These are phyloP conservation scores for Epinotia ramella DNA, from an alignment of 2,888 invertebrate species.

Conservation along the genomic window DNA sequence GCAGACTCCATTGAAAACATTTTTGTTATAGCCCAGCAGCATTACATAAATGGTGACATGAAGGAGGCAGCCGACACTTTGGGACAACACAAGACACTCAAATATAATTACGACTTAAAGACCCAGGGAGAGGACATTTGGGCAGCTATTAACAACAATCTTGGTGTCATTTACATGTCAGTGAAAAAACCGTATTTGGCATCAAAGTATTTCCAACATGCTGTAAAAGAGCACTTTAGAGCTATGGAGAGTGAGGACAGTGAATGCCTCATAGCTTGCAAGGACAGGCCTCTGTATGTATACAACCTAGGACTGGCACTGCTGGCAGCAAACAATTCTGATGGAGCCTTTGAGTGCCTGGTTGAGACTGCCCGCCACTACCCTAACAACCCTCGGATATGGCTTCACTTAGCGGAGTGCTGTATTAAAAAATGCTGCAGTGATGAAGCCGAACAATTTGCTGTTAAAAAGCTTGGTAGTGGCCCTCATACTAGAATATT, in stretches of 20 bases:
- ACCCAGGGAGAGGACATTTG: conserved; percentile 80
- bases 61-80: conserved; percentile 74
- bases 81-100: conserved; percentile 70
- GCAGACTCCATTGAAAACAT: conserved; percentile 77
- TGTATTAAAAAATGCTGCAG: conserved; percentile 90
- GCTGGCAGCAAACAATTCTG: conserved; percentile 91
- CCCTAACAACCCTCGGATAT: conserved; percentile 94
- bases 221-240: conserved; percentile 89
- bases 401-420: conserved; percentile 97
- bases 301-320: conserved; percentile 94
- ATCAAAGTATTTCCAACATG: conserved; percentile 91
- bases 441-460: conserved; percentile 79
- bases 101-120: conserved; percentile 73
- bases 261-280: conserved; percentile 72
- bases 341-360: conserved; percentile 96
- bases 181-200: conserved; percentile 93
- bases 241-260: conserved; percentile 76
- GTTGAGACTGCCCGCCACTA: conserved; percentile 94
- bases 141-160: conserved; percentile 90
- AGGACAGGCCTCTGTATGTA: conserved; percentile 87
- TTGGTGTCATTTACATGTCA: conserved; percentile 92
- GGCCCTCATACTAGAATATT: conserved; percentile 77
- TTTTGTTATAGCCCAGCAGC: conserved; percentile 78
- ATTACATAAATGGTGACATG: conserved; percentile 75
- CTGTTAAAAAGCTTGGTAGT: conserved; percentile 77